A percentile compares a stretch with the other conserved stretches of the same genome.
phyloP scores from a whole-genome alignment of 2,888 invertebrate genomes.

The Frankliniella intonsa region DNA sequence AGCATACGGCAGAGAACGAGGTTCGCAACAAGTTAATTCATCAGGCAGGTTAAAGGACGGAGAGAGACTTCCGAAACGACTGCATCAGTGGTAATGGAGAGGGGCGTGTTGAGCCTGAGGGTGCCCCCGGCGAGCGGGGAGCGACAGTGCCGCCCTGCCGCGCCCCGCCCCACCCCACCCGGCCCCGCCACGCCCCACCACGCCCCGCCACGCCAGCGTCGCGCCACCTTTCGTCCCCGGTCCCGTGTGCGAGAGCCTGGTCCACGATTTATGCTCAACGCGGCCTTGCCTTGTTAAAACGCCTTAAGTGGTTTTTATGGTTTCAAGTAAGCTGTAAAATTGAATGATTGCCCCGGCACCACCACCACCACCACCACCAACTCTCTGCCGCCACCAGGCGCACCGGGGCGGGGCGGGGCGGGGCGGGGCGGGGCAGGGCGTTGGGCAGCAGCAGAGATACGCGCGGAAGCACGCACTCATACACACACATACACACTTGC shows the following conservation, averaged over 20 bases:
- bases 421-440: too few relatives aligned
- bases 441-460: too few relatives aligned
- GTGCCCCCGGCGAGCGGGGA: neutral
- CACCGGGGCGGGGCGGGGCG: too few relatives aligned
- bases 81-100: neutral
- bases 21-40: too few relatives aligned
- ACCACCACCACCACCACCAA: too few relatives aligned
- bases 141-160: neutral
- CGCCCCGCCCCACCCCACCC: neutral
- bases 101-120: neutral
- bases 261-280: conserved; percentile 18
- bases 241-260: neutral
- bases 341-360: neutral
- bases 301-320: conserved; percentile 25
- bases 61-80: neutral
- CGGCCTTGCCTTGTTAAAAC: conserved; percentile 26
- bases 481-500: too few relatives aligned
- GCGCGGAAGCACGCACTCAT: too few relatives aligned
- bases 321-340: conserved; percentile 25
- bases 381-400: too few relatives aligned
- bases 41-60: neutral
- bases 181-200: neutral
- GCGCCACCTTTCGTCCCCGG: neutral
- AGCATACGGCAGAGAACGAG: too few relatives aligned
- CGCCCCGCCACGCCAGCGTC: too few relatives aligned